phyloP scores from a whole-genome alignment of 92 coral and sea anemone genomes.

The Porites lobata region DNA sequence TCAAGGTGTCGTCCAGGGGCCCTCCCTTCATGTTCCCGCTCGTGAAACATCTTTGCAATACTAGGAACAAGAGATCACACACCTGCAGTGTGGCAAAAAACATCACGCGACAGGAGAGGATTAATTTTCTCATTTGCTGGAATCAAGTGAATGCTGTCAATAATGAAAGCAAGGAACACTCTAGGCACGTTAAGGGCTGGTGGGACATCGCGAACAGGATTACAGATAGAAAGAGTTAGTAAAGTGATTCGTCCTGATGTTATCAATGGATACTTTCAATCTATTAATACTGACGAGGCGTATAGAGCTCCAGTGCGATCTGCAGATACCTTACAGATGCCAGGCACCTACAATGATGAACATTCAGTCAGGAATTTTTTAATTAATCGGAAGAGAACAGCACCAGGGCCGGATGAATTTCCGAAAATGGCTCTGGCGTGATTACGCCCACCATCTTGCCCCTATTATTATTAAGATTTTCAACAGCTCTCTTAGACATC shows the following conservation, averaged over 20 bases:
- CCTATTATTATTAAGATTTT: conserved; percentile 62
- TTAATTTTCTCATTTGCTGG: conserved; percentile 43
- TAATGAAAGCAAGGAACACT: conserved; percentile 15
- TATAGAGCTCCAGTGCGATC: conserved; percentile 9
- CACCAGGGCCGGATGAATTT: conserved; percentile 68
- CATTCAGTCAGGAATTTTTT: conserved; percentile 30
- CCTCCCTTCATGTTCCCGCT: conserved; percentile 64
- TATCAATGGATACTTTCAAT: conserved; percentile 66
- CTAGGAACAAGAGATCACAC: conserved; percentile 15
- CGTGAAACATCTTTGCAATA: conserved; percentile 58
- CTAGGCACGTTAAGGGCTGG: conserved; percentile 56
- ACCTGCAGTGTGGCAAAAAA: conserved; percentile 6
- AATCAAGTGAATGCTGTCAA: conserved; percentile 68
- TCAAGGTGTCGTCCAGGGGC: conserved; percentile 49
- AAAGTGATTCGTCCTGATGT: conserved; percentile 31
- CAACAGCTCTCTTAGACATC: conserved; percentile 47
- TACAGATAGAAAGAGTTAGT: conserved; percentile 62
- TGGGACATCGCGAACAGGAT: conserved; percentile 63
- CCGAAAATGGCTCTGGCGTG: conserved; percentile 72
- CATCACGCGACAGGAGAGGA: conserved; percentile 30
- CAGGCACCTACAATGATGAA: conserved; percentile 39
- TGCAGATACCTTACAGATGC: conserved; percentile 58
- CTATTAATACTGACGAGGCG: conserved; percentile 57
- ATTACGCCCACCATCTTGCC: conserved; percentile 63
- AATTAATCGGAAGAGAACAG: conserved; percentile 45